phyloP scores from a whole-genome alignment of 2,113 vertebrate genomes.

The Monopterus albus region DNA sequence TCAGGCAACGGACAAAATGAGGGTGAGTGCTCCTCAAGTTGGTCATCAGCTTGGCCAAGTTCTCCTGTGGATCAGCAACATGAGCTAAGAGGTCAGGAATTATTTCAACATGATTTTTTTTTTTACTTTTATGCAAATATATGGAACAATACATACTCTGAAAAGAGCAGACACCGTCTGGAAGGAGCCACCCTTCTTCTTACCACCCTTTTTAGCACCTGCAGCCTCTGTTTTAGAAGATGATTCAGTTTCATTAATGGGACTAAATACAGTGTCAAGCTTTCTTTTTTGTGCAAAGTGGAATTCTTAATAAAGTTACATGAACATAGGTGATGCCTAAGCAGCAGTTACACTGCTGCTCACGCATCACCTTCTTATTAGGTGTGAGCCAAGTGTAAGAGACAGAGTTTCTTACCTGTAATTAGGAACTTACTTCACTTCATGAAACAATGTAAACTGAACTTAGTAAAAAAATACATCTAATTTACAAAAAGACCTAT shows the following conservation, averaged over 20 bases:
- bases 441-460: too few species aligned
- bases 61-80: conserved; percentile 13
- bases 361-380: too few species aligned
- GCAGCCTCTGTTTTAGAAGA: conserved; percentile 21
- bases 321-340: too few species aligned
- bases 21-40: conserved; percentile 51
- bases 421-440: too few species aligned
- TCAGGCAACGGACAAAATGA: conserved; percentile 50
- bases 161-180: conserved; percentile 69
- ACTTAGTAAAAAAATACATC: too few species aligned
- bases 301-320: too few species aligned
- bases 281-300: too few species aligned
- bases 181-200: conserved; percentile 74
- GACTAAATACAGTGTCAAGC: background rate
- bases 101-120: background rate
- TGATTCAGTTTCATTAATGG: background rate
- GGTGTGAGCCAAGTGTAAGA: too few species aligned
- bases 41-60: conserved; percentile 47
- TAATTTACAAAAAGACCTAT: too few species aligned
- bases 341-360: too few species aligned
- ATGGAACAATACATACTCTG: conserved; percentile 44
- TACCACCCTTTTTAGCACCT: conserved; percentile 64
- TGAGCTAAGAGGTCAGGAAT: background rate
- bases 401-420: too few species aligned
- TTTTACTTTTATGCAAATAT: background rate